Conservation (phyloP, 2,888 invertebrate genomes). For the Caenorhabditis angaria region DNA sequence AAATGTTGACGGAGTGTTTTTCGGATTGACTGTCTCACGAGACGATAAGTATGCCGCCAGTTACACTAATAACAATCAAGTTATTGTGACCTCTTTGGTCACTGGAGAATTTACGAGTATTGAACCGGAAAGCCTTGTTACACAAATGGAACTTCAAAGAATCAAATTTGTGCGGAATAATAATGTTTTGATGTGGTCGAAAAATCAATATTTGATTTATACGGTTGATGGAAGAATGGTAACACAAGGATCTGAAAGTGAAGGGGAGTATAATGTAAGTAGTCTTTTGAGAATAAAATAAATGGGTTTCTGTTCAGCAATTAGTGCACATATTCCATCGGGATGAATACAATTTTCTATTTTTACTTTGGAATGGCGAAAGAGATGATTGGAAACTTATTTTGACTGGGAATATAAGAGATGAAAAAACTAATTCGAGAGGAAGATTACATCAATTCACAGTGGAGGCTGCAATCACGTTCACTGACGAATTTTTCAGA, state of each 20-base stretch:
- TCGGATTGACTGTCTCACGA: constrained; percentile 83
- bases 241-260: constrained; percentile 33
- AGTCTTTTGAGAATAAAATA: not conserved
- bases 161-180: constrained; percentile 35
- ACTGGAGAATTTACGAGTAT: constrained; percentile 90
- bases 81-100: constrained; percentile 84
- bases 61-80: constrained; percentile 93
- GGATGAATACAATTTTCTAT: constrained; percentile 26
- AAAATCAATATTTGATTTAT: constrained; percentile 57
- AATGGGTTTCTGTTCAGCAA: constrained; percentile 33
- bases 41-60: constrained; percentile 96
- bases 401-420: constrained; percentile 28
- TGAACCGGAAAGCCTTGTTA: constrained; percentile 83
- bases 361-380: constrained; percentile 55
- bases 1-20: constrained; percentile 86
- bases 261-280: constrained; percentile 16
- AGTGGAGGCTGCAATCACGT: constrained; percentile 44
- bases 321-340: constrained; percentile 57
- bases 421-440: constrained; percentile 23
- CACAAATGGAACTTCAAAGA: constrained; percentile 77
- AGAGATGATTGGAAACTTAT: constrained; percentile 61
- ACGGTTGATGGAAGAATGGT: constrained; percentile 51
- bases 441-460: constrained; percentile 19
- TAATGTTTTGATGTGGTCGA: constrained; percentile 59
- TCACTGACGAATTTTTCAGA: constrained; percentile 29